Evolutionary conservation across 2,888 invertebrate genomes (phyloP).

Genomic region (Cancer borealis): DNA sequence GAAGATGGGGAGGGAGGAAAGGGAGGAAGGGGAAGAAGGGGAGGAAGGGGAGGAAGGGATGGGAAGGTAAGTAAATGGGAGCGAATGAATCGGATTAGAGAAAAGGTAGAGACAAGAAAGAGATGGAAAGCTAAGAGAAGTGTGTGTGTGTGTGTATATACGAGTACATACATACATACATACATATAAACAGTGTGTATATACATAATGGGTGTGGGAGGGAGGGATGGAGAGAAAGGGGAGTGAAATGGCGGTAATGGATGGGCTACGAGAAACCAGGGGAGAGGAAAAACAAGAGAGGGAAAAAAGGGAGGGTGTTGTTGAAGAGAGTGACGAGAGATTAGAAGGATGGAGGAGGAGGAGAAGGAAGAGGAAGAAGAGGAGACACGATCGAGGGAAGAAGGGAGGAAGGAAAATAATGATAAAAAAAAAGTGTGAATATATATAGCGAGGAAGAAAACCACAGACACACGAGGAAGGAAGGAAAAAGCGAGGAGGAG

Average conservation of each 20-base stretch:
- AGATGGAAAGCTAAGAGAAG: no score
- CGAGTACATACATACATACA: no score
- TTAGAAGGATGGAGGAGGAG: not conserved
- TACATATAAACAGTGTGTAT: no score
- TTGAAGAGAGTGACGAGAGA: not conserved
- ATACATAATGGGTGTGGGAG: not conserved
- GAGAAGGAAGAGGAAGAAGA: not conserved
- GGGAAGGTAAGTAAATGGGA: no score
- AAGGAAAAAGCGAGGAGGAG: not conserved
- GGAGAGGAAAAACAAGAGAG: not conserved
- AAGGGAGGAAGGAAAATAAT: not conserved
- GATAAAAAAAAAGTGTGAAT: not conserved
- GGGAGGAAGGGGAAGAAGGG: not conserved
- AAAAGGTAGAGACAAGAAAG: no score
- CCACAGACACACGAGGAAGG: not conserved
- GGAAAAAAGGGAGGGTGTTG: not conserved
- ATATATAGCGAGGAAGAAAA: not conserved
- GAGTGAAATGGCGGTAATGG: not conserved
- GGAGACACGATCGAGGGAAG: not conserved
- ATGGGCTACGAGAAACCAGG: not conserved
- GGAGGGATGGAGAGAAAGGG: not conserved
- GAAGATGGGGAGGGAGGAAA: no score
- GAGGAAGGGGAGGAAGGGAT: not conserved
- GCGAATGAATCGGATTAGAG: no score
- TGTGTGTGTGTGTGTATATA: no score